These are phyloP conservation scores for Drosophila mayaguana DNA, from an alignment of 2,888 invertebrate genomes.

Conservation along the genomic window DNA sequence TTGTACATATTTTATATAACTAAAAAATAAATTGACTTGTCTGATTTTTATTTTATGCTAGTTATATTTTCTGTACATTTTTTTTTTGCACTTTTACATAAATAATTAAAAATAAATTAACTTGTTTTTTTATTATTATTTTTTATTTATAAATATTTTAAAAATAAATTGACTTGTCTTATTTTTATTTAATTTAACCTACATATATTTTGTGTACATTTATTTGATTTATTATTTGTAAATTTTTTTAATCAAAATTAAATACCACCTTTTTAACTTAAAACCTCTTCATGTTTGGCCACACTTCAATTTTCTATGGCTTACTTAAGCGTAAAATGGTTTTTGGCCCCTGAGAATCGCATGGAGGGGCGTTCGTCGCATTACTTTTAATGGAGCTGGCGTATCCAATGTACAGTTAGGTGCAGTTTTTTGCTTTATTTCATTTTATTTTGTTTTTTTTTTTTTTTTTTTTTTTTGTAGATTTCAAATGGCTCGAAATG, in stretches of 20 bases:
- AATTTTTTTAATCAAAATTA: not conserved
- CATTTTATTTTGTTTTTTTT: constrained; percentile 10
- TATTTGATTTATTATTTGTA: too few species aligned
- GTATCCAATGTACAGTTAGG: constrained; percentile 22
- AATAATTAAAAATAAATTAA: too few species aligned
- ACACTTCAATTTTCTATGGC: not conserved
- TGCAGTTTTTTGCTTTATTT: constrained; percentile 18
- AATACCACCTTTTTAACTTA: not conserved
- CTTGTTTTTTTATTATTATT: too few species aligned
- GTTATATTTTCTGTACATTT: too few species aligned
- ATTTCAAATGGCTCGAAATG: constrained; percentile 18
- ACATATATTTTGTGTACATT: too few species aligned
- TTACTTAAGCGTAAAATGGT: not conserved
- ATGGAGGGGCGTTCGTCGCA: constrained; percentile 17
- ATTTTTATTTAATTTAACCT: too few species aligned
- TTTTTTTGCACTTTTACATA: too few species aligned
- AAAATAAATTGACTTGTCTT: too few species aligned
- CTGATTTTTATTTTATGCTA: too few species aligned
- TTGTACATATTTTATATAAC: too few species aligned
- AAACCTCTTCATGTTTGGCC: not conserved
- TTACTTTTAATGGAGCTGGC: not conserved
- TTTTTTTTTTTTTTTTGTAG: not conserved
- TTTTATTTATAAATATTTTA: too few species aligned
- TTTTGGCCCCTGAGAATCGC: constrained; percentile 15
- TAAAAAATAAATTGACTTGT: too few species aligned